Evolutionary conservation across 2,888 invertebrate genomes (phyloP).

Genomic region (Drosophila setosimentum): DNA sequence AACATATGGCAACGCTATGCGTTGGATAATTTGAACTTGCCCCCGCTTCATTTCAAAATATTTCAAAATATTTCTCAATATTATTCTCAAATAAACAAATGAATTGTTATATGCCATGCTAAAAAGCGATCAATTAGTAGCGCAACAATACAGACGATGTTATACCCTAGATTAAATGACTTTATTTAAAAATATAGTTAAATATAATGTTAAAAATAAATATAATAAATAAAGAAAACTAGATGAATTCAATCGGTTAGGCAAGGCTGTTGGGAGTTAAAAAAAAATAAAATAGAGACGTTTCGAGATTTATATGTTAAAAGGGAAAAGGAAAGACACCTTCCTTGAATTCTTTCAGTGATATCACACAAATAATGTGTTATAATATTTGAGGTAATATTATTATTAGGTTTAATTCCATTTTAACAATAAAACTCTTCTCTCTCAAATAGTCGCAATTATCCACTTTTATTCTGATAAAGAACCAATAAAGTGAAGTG

Average conservation of each 20-base stretch:
- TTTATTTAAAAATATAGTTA: not conserved
- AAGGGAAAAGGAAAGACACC: not conserved
- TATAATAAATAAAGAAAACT: too few relatives aligned
- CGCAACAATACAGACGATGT: not conserved
- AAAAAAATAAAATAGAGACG: not conserved
- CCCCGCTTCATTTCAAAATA: conserved; percentile 24
- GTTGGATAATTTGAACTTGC: conserved; percentile 58
- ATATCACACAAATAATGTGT: not conserved
- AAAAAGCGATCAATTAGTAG: conserved; percentile 4
- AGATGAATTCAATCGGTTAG: not conserved
- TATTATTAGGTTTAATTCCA: not conserved
- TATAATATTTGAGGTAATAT: not conserved
- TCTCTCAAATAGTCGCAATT: not conserved
- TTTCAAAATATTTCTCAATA: conserved; percentile 51
- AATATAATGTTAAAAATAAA: not conserved
- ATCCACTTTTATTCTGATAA: not conserved
- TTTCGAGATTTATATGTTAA: not conserved
- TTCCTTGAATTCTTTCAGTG: not conserved
- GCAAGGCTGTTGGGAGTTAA: not conserved
- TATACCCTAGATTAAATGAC: conserved; percentile 1
- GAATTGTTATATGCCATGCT: conserved; percentile 9
- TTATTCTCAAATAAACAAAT: conserved; percentile 66
- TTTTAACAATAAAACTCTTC: not conserved
- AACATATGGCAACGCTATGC: conserved; percentile 47
- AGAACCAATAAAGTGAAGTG: conserved; percentile 11